Percentiles rank a stretch among this genome's conserved stretches.
Conservation (phyloP, 1,140 invertebrate species). For the Eurosta solidaginis region DNA sequence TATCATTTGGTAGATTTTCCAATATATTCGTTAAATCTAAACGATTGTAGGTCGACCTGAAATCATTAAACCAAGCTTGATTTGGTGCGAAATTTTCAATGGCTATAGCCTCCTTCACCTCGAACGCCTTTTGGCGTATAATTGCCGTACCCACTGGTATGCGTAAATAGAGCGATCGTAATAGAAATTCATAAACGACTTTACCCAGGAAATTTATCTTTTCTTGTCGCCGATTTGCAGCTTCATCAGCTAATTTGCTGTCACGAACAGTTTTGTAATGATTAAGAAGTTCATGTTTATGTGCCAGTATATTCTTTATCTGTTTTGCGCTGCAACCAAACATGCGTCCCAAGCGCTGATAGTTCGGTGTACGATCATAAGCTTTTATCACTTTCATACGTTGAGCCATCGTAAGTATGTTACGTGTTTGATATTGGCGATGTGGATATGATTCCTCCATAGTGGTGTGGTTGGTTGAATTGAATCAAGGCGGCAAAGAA, state of each 20-base stretch:
- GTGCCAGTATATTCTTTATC: conserved; percentile 33
- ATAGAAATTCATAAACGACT: conserved; percentile 54
- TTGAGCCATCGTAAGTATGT: conserved; percentile 30
- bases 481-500: neutral
- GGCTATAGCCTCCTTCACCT: conserved; percentile 33
- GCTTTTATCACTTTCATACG: conserved; percentile 31
- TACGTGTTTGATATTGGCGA: conserved; percentile 32
- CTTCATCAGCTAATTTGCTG: conserved; percentile 32
- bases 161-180: conserved; percentile 46
- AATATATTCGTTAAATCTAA: conserved; percentile 16
- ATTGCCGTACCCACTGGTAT: conserved; percentile 27
- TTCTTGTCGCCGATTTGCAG: conserved; percentile 39
- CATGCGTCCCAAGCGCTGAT: conserved; percentile 19
- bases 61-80: conserved; percentile 18
- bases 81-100: conserved; percentile 34
- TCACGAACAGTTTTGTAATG: conserved; percentile 37
- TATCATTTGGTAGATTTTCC: neutral
- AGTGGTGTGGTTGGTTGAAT: neutral
- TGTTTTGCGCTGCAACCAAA: conserved; percentile 35
- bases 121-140: conserved; percentile 33
- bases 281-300: conserved; percentile 31
- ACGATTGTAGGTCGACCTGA: conserved; percentile 23
- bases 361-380: conserved; percentile 29
- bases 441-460: neutral
- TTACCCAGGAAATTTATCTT: conserved; percentile 51